Evolutionary conservation across 2,797 vertebrate genomes (phyloP).

Genomic region (Channallabes apus): DNA sequence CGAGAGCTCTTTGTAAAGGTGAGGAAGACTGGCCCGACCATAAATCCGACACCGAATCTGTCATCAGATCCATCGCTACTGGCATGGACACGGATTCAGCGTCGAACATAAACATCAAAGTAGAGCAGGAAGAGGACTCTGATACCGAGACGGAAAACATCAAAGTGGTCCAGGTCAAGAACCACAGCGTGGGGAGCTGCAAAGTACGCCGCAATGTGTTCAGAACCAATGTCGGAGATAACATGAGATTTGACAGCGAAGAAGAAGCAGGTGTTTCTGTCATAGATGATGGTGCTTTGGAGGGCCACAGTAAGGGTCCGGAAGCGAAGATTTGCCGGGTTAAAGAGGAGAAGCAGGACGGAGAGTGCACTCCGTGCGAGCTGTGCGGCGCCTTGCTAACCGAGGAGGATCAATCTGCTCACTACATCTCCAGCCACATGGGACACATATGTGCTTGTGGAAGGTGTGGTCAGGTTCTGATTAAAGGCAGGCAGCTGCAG

Average conservation of each 20-base stretch:
- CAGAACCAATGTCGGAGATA: constrained; percentile 74
- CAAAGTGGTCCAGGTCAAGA: constrained; percentile 82
- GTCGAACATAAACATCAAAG: constrained; percentile 84
- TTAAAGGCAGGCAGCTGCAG: constrained; percentile 94
- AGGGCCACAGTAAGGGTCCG: constrained; percentile 64
- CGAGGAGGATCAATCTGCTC: constrained; percentile 87
- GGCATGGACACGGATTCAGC: constrained; percentile 76
- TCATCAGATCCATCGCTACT: constrained; percentile 65
- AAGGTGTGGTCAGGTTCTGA: constrained; percentile 92
- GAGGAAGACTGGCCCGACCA: constrained; percentile 76
- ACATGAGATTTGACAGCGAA: constrained; percentile 47
- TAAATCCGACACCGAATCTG: constrained; percentile 57
- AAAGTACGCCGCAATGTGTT: constrained; percentile 70
- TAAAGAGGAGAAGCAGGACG: constrained; percentile 70
- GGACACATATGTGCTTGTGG: constrained; percentile 97
- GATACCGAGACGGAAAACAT: constrained; percentile 80
- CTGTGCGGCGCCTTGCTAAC: constrained; percentile 85
- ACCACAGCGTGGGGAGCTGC: constrained; percentile 76
- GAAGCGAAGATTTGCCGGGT: constrained; percentile 64
- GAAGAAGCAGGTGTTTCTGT: constrained; percentile 62
- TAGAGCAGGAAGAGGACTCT: constrained; percentile 84
- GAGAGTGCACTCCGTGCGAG: constrained; percentile 78
- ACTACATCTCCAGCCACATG: constrained; percentile 95
- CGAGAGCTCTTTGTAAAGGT: constrained; percentile 78
- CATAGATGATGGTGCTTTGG: constrained; percentile 62